A percentile compares a stretch with the other conserved stretches of the same genome.
Evolutionary conservation across 2,888 invertebrate genomes (phyloP).

Genomic region (Hypomecis atomaria): DNA sequence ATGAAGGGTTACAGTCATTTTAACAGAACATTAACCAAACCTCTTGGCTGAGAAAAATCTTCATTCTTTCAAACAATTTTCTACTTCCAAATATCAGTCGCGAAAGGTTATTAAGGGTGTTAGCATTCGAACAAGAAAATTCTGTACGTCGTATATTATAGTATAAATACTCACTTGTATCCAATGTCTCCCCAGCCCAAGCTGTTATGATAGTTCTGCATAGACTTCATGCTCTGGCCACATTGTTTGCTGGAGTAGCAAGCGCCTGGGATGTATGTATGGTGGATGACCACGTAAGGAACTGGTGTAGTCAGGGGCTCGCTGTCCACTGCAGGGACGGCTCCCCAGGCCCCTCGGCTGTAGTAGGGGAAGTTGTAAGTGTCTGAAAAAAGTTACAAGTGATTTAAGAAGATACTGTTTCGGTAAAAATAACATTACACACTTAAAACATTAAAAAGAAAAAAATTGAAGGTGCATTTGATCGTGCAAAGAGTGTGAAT

Average conservation of each 20-base stretch:
- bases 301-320: conserved; percentile 83
- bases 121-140: too few species aligned
- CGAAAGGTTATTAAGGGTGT: too few species aligned
- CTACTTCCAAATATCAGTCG: too few species aligned
- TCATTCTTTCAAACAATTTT: too few species aligned
- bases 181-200: conserved; percentile 89
- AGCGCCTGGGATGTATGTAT: conserved; percentile 86
- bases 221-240: conserved; percentile 84
- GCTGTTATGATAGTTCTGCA: conserved; percentile 87
- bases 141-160: not conserved
- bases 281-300: conserved; percentile 89
- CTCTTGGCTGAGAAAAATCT: too few species aligned
- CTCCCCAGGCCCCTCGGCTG: conserved; percentile 85
- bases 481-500: too few species aligned
- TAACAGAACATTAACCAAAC: too few species aligned
- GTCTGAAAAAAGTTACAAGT: conserved; percentile 22
- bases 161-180: conserved; percentile 74
- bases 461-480: too few species aligned
- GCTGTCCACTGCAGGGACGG: conserved; percentile 71
- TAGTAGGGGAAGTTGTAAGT: conserved; percentile 47
- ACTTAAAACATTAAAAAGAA: too few species aligned
- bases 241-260: conserved; percentile 84
- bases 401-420: too few species aligned
- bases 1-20: too few species aligned
- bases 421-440: too few species aligned